These are phyloP conservation scores for Saguinus imperator DNA, from an alignment of 2,113 vertebrate species.

Conservation along the genomic window DNA sequence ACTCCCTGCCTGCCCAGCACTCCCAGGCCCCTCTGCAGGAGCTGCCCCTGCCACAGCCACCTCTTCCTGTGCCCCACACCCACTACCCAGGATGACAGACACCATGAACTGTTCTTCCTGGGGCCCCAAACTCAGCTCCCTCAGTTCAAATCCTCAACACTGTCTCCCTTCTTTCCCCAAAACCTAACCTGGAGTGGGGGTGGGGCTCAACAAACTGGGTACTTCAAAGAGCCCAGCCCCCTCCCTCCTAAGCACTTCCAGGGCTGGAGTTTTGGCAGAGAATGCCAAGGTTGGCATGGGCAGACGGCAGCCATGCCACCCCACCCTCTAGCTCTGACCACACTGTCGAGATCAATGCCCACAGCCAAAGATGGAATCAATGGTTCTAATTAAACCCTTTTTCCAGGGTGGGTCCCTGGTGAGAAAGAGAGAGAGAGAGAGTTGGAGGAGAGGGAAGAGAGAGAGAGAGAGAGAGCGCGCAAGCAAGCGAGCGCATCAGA, in stretches of 20 bases:
- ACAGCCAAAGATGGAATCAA: slow-evolving; percentile 69
- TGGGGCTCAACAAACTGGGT: background rate
- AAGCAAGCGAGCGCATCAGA: background rate
- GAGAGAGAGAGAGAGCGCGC: background rate
- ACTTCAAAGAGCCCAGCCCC: background rate
- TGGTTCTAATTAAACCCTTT: slow-evolving; percentile 75
- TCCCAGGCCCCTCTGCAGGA: background rate
- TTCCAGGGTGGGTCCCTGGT: slow-evolving; percentile 53
- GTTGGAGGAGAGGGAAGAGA: background rate
- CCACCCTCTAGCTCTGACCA: slow-evolving; percentile 46
- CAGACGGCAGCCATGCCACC: slow-evolving; percentile 10
- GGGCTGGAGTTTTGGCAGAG: background rate
- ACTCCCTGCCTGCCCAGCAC: background rate
- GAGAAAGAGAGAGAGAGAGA: background rate
- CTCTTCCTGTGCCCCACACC: background rate
- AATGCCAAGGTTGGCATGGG: slow-evolving; percentile 27
- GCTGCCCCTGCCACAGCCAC: background rate
- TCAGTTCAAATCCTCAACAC: background rate
- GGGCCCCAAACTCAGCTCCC: background rate
- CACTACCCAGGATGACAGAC: background rate
- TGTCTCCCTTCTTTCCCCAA: background rate
- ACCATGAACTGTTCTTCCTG: background rate
- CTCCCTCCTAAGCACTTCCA: background rate
- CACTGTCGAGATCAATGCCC: slow-evolving; percentile 52
- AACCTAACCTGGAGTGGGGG: background rate